These are phyloP conservation scores for Alloscopus bannaensis DNA, from an alignment of 2,888 invertebrate genomes.

Conservation along the genomic window DNA sequence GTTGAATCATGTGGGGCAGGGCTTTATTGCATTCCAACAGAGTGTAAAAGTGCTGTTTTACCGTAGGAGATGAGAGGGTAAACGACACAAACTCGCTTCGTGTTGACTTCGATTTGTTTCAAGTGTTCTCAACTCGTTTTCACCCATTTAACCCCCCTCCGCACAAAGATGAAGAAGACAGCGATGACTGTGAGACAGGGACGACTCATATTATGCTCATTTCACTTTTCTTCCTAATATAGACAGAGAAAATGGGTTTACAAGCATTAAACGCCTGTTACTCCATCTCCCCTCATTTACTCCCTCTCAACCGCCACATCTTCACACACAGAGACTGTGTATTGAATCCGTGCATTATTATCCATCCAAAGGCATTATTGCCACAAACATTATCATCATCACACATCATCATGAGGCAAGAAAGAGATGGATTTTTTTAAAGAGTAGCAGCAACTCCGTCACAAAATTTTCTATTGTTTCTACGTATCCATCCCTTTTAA, in stretches of 20 bases:
- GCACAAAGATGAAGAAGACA: too few relatives aligned
- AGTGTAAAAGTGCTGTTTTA: slow-evolving; percentile 26
- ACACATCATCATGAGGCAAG: too few relatives aligned
- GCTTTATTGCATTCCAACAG: slow-evolving; percentile 55
- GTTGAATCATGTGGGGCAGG: slow-evolving; percentile 42
- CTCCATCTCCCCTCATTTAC: background rate
- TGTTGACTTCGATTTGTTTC: slow-evolving; percentile 26
- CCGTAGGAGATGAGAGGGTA: too few relatives aligned
- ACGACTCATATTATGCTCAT: slow-evolving; percentile 33
- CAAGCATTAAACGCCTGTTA: background rate
- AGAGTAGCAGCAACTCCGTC: too few relatives aligned
- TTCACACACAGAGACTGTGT: too few relatives aligned
- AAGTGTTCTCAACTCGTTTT: slow-evolving; percentile 9
- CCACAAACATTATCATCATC: too few relatives aligned
- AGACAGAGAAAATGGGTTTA: slow-evolving; percentile 10
- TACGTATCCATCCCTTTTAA: too few relatives aligned
- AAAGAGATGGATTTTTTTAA: too few relatives aligned
- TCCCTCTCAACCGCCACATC: background rate
- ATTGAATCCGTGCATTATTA: too few relatives aligned
- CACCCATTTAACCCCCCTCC: slow-evolving; percentile 42
- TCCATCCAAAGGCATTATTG: too few relatives aligned
- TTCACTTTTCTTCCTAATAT: slow-evolving; percentile 50
- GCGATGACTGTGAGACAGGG: background rate
- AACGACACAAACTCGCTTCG: background rate
- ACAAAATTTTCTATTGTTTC: too few relatives aligned